Base-by-base conservation (phyloP, 2,797 vertebrate genomes). In the Tachyglossus aculeatus region DNA sequence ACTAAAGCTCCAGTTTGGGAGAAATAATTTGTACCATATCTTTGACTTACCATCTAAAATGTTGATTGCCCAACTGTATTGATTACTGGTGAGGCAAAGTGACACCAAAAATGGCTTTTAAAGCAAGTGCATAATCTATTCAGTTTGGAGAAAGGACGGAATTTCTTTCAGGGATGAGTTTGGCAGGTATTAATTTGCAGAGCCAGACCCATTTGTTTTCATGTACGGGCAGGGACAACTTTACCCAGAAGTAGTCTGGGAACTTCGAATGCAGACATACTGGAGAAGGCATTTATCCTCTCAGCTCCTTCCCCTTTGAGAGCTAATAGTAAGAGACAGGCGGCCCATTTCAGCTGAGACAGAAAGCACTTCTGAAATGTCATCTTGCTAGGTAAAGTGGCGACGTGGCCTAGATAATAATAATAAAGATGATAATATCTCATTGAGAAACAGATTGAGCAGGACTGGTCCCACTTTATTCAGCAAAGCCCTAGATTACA, bases 351-450 rank as follows among this genome's bases (percentile, higher is more conserved):
- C 57, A 60, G 38, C 55, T 19, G 56, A 47, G n/a, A n/a, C n/a
- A n/a, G 78, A 85, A 82, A 80, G 53, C 21, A 55, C 51, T 78
- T 52, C 62, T 67, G 52, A 78, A 81, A n/a, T 79, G 47, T 51
- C 22, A 51, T 25, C 19, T 85, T 79, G 68, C 45, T 21, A 68
- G 75, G 76, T 53, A 50, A 74, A 63, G 52, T 72, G 27, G 80
- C 64, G 64, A 19, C 54, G 55, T 81, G 70, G 64, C 69, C 57
- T 64, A 65, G 78, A 59, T 45, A 56, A 61, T 77, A 77, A 79
- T 74, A 79, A 78, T 65, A 84, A 74, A 67, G 68, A 67, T 36
- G 73, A 64, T 75, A 68, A 59, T 74, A 66, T 87, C 72, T 44
- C 11, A 62, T 13, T 9, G 71, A 74, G 56, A 69, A 81, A 53